Conservation (phyloP, 1,140 invertebrate species). For the Cyrtorhinus lividipennis region DNA sequence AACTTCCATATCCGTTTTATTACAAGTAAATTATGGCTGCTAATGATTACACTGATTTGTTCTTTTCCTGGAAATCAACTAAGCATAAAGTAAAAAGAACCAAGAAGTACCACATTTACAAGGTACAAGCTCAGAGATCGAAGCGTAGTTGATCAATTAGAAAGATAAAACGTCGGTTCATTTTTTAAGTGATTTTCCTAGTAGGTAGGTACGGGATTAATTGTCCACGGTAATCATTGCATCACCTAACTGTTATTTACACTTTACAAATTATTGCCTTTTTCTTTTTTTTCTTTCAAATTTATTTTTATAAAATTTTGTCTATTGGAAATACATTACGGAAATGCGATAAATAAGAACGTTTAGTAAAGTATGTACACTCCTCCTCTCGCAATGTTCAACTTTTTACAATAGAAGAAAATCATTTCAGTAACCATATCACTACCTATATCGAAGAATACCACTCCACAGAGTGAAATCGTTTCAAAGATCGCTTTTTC, state of each 20-base stretch:
- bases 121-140: neutral
- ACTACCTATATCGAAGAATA: too few relatives aligned
- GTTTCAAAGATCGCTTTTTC: too few relatives aligned
- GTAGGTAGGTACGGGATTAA: neutral
- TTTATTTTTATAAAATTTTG: slow-evolving; percentile 1
- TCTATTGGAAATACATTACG: slow-evolving; percentile 14
- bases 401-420: neutral
- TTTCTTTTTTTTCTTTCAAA: neutral
- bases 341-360: slow-evolving; percentile 13
- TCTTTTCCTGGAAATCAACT: neutral
- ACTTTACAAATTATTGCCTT: slow-evolving; percentile 19
- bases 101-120: neutral
- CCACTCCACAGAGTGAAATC: too few relatives aligned
- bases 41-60: slow-evolving; percentile 19
- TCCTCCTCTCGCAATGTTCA: neutral
- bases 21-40: slow-evolving; percentile 19
- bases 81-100: neutral
- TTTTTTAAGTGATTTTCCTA: neutral
- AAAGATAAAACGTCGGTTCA: neutral
- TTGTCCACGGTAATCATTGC: neutral
- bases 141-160: neutral
- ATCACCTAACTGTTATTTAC: slow-evolving; percentile 13
- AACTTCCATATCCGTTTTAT: slow-evolving; percentile 13
- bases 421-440: too few relatives aligned
- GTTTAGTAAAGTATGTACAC: slow-evolving; percentile 18